phyloP scores from a whole-genome alignment of 1,140 invertebrate species.

The Euglossa dilemma region DNA sequence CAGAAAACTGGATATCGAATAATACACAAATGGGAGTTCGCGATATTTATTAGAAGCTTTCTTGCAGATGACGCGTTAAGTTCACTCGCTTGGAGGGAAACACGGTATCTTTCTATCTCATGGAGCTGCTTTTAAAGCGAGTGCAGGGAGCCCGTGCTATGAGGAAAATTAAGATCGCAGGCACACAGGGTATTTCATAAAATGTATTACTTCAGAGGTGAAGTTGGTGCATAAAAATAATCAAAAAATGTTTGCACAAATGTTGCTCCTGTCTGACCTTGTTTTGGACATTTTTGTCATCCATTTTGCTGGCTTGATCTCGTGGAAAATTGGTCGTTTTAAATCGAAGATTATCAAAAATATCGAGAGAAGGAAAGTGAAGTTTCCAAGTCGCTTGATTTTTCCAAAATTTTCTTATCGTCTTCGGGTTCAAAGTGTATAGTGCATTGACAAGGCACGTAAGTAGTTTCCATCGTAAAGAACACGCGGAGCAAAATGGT shows the following conservation, averaged over 20 bases:
- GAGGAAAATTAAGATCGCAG: constrained; percentile 3
- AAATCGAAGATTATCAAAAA: no score
- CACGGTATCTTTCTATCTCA: not conserved
- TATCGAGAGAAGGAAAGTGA: no score
- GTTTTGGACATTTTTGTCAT: not conserved
- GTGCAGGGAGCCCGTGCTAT: not conserved
- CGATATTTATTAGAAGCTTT: not conserved
- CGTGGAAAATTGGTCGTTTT: no score
- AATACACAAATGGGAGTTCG: not conserved
- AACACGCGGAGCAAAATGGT: no score
- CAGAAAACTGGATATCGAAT: not conserved
- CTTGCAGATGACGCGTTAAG: not conserved
- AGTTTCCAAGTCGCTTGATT: no score
- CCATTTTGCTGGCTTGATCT: not conserved
- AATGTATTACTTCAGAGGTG: not conserved
- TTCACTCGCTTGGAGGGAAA: not conserved
- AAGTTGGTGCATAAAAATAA: not conserved
- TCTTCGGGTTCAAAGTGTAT: no score
- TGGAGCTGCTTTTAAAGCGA: not conserved
- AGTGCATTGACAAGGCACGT: no score
- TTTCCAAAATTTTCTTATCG: no score
- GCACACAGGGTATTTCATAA: not conserved
- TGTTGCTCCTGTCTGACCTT: not conserved
- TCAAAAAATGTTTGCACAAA: not conserved
- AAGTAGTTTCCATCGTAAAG: no score